Evolutionary conservation across 1,140 invertebrate species (phyloP), one percentile per base, ranked within the genome.

Genomic region (Hetaerina americana): DNA sequence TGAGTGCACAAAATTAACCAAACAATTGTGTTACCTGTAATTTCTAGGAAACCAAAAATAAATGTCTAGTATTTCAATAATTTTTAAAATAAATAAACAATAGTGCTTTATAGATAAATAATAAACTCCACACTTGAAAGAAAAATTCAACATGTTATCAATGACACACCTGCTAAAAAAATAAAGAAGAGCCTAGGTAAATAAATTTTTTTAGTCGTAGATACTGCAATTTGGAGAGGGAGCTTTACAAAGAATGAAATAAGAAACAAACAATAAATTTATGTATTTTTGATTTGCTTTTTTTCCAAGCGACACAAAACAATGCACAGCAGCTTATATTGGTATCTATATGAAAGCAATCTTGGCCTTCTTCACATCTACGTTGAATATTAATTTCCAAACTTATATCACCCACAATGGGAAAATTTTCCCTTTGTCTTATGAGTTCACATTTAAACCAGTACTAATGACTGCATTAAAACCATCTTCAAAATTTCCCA

Each of bases 221-320:
- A n/a, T 57, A 18, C 18, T 57, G 22, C 10, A 12, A 57, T 57
- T 15, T 40, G 40, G 15, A n/a, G 22, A 57, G 40, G 40, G 40
- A n/a, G 22, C 40, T 5, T 57, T 5, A 18, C 22, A n/a, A n/a
- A n/a, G n/a, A 57, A 57, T 57, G 40, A 57, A 57, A 57, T n/a
- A 57, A 57, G 2, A 57, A 57, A 57, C 40, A 57, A n/a, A 57
- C 22, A 57, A 57, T 57, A 18, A 57, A 57, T 57, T 57, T 57
- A 57, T 57, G 40, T 57, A 57, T 57, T 57, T 57, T 57, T 57
- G 40, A 57, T 57, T 57, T 57, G 40, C 40, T 57, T 57, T 57
- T n/a, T n/a, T n/a, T 57, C 10, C 40, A 57, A 57, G 40, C 40
- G 40, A 57, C 31, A 40, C 31, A 40, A 40, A 40, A 40, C 40